A percentile compares a stretch with the other conserved stretches of the same genome.
These are phyloP conservation scores for Nycticebus coucang DNA, from an alignment of 2,113 vertebrate genomes.

Conservation along the genomic window DNA sequence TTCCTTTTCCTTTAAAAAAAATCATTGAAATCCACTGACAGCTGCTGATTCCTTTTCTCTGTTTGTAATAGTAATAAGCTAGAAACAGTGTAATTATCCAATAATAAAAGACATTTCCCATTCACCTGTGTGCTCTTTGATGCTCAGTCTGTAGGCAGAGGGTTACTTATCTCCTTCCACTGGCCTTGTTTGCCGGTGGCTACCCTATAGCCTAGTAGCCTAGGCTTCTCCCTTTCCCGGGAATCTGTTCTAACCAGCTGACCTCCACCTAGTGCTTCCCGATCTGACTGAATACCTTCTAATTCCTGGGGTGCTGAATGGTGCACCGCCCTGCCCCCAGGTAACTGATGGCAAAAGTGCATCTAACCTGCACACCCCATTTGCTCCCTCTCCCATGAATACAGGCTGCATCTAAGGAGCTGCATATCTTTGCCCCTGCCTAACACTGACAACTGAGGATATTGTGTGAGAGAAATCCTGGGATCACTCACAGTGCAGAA, in stretches of 20 bases:
- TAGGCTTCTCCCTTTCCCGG: neutral
- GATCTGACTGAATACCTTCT: neutral
- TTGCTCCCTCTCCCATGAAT: neutral
- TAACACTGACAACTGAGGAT: neutral
- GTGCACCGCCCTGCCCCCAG: rapidly evolving
- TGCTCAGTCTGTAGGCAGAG: neutral
- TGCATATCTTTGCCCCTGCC: neutral
- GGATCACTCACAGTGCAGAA: neutral
- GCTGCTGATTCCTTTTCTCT: neutral
- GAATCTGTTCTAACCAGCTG: neutral
- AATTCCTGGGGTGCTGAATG: neutral
- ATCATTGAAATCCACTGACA: conserved; percentile 16
- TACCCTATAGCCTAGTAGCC: neutral
- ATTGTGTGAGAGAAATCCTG: neutral
- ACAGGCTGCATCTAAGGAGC: neutral
- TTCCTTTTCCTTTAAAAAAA: conserved; percentile 19
- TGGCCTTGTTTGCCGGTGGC: neutral
- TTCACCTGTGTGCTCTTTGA: neutral
- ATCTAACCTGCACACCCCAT: neutral
- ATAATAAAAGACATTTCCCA: neutral
- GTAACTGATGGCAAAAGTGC: neutral
- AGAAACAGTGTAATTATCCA: neutral
- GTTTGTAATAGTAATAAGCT: neutral
- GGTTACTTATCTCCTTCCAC: neutral
- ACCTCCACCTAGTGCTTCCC: neutral